These are phyloP conservation scores for Eclectus roratus DNA, from an alignment of 2,113 vertebrate species.

Conservation along the genomic window DNA sequence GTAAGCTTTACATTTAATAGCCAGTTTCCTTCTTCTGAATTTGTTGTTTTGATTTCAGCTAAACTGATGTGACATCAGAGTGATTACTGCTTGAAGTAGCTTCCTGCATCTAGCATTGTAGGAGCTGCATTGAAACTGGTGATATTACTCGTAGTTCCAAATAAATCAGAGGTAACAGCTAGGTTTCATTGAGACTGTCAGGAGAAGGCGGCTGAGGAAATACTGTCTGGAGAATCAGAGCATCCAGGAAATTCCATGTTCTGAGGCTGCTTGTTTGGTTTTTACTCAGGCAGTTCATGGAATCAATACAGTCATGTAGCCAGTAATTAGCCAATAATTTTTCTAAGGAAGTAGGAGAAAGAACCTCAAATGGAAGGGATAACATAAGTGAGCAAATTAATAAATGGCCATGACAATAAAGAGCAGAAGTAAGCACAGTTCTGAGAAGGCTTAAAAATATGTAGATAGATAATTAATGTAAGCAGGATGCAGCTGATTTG, in stretches of 20 bases:
- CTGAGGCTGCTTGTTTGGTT: background rate
- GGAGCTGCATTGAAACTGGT: background rate
- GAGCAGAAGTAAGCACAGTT: background rate
- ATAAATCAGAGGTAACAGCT: background rate
- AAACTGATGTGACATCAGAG: background rate
- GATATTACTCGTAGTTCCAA: background rate
- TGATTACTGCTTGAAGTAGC: background rate
- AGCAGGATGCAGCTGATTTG: background rate
- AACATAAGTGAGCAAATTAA: background rate
- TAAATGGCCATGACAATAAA: background rate
- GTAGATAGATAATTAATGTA: background rate
- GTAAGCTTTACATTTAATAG: background rate
- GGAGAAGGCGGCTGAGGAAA: background rate
- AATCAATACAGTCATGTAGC: conserved; percentile 10
- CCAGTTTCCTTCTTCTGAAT: background rate
- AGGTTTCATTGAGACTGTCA: background rate
- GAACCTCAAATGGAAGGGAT: background rate
- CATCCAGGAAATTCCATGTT: background rate
- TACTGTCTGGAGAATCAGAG: background rate
- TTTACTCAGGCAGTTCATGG: background rate
- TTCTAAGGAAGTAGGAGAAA: background rate
- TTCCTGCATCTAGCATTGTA: background rate
- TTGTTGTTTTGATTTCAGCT: background rate
- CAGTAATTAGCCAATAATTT: conserved; percentile 24
- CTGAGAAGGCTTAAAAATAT: background rate